Evolutionary conservation across 2,113 vertebrate genomes (phyloP).

Genomic region (Phocoena sinus): DNA sequence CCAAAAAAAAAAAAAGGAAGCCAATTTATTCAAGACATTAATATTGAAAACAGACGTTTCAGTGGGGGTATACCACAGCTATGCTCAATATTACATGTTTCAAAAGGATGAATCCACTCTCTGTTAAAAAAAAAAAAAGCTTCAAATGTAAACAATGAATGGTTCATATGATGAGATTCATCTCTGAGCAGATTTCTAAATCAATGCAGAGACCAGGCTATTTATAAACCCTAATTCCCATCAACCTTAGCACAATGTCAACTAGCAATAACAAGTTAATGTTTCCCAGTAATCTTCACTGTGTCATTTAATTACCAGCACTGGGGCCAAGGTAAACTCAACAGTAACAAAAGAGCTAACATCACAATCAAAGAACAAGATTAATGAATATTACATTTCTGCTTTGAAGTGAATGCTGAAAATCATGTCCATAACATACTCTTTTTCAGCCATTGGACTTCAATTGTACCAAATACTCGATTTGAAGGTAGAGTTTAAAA

Average conservation of each 20-base stretch:
- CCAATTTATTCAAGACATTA: slow-evolving; percentile 28
- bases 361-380: slow-evolving; percentile 74
- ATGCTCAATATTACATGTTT: slow-evolving; percentile 28
- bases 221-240: slow-evolving; percentile 84
- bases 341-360: slow-evolving; percentile 77
- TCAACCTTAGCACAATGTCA: slow-evolving; percentile 78
- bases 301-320: slow-evolving; percentile 79
- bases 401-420: slow-evolving; percentile 74
- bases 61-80: background rate
- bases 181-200: slow-evolving; percentile 77
- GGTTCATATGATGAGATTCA: slow-evolving; percentile 53
- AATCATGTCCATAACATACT: slow-evolving; percentile 59
- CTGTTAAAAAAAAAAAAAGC: slow-evolving; percentile 46
- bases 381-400: slow-evolving; percentile 76
- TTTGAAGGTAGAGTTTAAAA: slow-evolving; percentile 41
- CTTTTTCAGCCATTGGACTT: slow-evolving; percentile 44
- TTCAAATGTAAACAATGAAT: slow-evolving; percentile 67
- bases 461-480: slow-evolving; percentile 47
- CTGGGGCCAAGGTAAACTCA: slow-evolving; percentile 80
- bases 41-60: slow-evolving; percentile 30
- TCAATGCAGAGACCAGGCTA: slow-evolving; percentile 74
- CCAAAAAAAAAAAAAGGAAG: background rate
- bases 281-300: slow-evolving; percentile 85
- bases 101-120: slow-evolving; percentile 51
- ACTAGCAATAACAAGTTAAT: slow-evolving; percentile 86